Conservation (phyloP, 2,888 invertebrate genomes). For the Drepana falcataria region DNA sequence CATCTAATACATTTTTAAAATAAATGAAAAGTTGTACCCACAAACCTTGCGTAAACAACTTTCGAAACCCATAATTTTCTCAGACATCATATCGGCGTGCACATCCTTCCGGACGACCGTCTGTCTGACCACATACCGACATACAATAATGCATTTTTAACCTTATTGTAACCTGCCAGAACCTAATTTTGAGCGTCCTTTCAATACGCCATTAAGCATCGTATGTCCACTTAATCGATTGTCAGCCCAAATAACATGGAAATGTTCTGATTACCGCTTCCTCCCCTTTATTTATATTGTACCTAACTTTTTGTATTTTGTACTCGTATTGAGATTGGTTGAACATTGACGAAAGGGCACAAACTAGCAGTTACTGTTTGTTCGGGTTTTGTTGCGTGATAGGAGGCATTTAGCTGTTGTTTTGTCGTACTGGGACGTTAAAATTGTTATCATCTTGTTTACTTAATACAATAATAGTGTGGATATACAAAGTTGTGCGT, state of each 20-base stretch:
- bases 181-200: slow-evolving; percentile 4
- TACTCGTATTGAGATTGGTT: slow-evolving; percentile 20
- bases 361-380: too few species aligned
- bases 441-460: too few species aligned
- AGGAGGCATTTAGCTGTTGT: too few species aligned
- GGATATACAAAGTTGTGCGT: too few species aligned
- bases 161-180: background rate
- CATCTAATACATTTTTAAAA: too few species aligned
- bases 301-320: slow-evolving; percentile 43
- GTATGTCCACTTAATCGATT: slow-evolving; percentile 60
- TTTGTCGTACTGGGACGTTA: too few species aligned
- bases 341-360: background rate
- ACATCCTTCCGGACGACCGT: background rate
- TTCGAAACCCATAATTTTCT: background rate
- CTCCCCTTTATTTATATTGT: slow-evolving; percentile 67
- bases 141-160: background rate
- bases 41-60: too few species aligned
- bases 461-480: too few species aligned
- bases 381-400: background rate
- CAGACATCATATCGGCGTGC: background rate
- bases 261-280: slow-evolving; percentile 70
- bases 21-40: too few species aligned
- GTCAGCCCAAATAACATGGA: slow-evolving; percentile 61
- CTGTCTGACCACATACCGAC: background rate
- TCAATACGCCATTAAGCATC: slow-evolving; percentile 23